A percentile compares a stretch with the other conserved stretches of the same genome.
Evolutionary conservation across 2,888 invertebrate species (phyloP).

Genomic region (Heliconius ismenius): DNA sequence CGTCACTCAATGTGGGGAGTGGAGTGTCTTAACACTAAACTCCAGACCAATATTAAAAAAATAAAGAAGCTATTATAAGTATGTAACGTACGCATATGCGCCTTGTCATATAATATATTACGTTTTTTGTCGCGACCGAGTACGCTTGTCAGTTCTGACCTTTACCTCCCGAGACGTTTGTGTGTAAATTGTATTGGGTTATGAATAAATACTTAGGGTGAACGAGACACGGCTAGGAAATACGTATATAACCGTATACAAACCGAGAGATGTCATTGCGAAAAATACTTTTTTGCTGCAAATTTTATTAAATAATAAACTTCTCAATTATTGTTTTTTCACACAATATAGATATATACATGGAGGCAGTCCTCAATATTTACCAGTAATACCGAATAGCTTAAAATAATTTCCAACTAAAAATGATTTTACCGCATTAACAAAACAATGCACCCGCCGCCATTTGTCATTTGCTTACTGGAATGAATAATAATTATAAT

Average conservation of each 20-base stretch:
- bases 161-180: conserved; percentile 55
- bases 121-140: conserved; percentile 22
- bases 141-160: conserved; percentile 41
- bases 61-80: too few species aligned
- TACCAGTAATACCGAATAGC: not conserved
- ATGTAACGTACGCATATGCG: not conserved
- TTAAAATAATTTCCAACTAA: not conserved
- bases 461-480: conserved; percentile 52
- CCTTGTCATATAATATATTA: conserved; percentile 29
- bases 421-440: conserved; percentile 32
- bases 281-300: not conserved
- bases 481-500: conserved; percentile 74
- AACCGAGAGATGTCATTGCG: not conserved
- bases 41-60: too few species aligned
- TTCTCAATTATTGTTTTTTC: not conserved
- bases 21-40: not conserved
- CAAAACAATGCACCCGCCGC: conserved; percentile 39
- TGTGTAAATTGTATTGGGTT: conserved; percentile 72
- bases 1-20: too few species aligned
- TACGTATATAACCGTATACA: conserved; percentile 1
- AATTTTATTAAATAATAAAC: not conserved
- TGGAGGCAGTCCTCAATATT: not conserved
- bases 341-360: not conserved
- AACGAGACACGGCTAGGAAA: conserved; percentile 36
- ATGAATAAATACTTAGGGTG: conserved; percentile 59